Conservation (phyloP, 2,797 vertebrate genomes). For the Falco rusticolus region DNA sequence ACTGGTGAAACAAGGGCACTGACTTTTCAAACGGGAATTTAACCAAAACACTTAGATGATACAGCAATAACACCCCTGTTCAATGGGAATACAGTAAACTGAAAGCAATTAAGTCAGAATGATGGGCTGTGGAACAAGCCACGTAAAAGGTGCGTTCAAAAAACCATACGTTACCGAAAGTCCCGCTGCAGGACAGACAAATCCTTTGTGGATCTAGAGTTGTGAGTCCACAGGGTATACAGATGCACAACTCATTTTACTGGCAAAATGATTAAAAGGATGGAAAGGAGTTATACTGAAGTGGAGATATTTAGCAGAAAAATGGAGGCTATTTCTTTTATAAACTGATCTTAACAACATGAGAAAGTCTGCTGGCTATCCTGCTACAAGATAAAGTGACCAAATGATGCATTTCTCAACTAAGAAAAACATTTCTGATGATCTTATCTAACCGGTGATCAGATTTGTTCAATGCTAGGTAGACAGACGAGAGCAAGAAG, state of each 20-base stretch:
- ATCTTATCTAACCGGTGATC: not conserved
- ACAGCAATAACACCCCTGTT: not conserved
- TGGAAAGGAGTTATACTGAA: not conserved
- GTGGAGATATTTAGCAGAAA: not conserved
- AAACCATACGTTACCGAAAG: not conserved
- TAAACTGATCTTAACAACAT: not conserved
- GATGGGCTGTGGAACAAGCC: not conserved
- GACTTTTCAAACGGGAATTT: not conserved
- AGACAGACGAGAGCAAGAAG: not conserved
- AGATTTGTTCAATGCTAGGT: too few species aligned
- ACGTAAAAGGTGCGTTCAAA: not conserved
- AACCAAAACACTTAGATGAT: not conserved
- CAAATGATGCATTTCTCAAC: not conserved
- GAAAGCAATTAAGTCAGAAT: not conserved
- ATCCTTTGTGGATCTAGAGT: not conserved
- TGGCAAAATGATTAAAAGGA: not conserved
- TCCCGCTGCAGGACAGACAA: not conserved
- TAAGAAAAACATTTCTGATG: not conserved
- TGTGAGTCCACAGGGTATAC: not conserved
- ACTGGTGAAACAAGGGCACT: not conserved
- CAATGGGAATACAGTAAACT: rapidly evolving
- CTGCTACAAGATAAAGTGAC: not conserved
- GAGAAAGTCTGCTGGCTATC: not conserved
- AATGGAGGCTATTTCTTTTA: not conserved
- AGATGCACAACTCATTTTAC: not conserved